Evolutionary conservation across 2,888 invertebrate species (phyloP).

Genomic region (Microdon myrmicae): DNA sequence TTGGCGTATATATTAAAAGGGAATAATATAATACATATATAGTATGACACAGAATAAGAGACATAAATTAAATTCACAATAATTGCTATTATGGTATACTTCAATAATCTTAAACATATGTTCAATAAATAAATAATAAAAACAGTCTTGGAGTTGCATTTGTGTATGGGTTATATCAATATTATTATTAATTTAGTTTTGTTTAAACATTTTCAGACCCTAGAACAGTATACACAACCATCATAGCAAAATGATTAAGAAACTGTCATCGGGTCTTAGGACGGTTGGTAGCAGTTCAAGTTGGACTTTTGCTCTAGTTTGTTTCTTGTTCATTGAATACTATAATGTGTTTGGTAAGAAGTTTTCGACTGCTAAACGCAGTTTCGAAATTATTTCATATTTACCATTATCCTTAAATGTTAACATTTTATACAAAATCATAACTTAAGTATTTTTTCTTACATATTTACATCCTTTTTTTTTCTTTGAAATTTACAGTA

Average conservation of each 20-base stretch:
- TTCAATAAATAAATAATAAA: conserved; percentile 46
- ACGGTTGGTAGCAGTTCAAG: no score
- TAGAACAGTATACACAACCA: neutral
- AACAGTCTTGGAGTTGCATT: conserved; percentile 66
- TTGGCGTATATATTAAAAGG: conserved; percentile 26
- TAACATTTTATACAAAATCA: conserved; percentile 16
- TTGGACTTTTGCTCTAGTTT: neutral
- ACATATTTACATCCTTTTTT: conserved; percentile 38
- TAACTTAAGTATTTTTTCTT: conserved; percentile 8
- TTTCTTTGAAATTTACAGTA: conserved; percentile 26
- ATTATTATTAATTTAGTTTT: conserved; percentile 24
- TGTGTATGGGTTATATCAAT: conserved; percentile 58
- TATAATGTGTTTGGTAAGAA: no score
- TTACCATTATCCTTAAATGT: conserved; percentile 14
- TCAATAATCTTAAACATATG: conserved; percentile 36
- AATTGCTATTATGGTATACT: conserved; percentile 17
- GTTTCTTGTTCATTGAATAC: no score
- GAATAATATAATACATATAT: conserved; percentile 35
- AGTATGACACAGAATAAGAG: conserved; percentile 20
- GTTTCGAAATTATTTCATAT: no score
- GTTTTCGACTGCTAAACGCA: no score
- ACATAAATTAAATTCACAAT: conserved; percentile 36
- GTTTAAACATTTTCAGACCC: conserved; percentile 13
- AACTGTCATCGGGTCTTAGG: no score
- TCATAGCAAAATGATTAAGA: neutral